A percentile compares a stretch with the other conserved stretches of the same genome.
Evolutionary conservation across 2,888 invertebrate genomes (phyloP).

Genomic region (Lasius fuliginosus): DNA sequence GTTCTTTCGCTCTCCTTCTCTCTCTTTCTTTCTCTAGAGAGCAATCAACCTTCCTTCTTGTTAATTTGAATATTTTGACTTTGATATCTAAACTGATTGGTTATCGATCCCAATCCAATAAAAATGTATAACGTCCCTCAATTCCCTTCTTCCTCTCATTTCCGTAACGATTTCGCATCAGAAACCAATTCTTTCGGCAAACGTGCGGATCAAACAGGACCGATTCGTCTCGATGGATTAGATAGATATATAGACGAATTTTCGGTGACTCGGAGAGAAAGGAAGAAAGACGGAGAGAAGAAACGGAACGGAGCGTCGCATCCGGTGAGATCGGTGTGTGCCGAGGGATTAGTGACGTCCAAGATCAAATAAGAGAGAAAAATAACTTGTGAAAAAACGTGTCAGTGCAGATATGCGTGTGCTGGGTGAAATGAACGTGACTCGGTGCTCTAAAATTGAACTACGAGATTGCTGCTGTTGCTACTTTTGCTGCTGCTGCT

Average conservation of each 20-base stretch:
- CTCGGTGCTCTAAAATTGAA: slow-evolving; percentile 67
- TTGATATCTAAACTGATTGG: not conserved
- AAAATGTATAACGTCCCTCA: slow-evolving; percentile 1
- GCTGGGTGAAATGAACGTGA: slow-evolving; percentile 73
- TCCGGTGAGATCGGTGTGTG: slow-evolving; percentile 18
- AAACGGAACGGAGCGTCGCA: not conserved
- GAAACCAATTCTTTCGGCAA: slow-evolving; percentile 33
- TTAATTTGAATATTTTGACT: slow-evolving; percentile 7
- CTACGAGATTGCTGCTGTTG: slow-evolving; percentile 61
- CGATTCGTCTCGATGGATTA: slow-evolving; percentile 24
- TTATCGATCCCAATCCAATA: slow-evolving; percentile 3
- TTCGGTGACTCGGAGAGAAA: slow-evolving; percentile 16
- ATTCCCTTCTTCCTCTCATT: not conserved
- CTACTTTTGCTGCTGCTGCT: slow-evolving; percentile 32
- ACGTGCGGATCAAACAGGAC: slow-evolving; percentile 48
- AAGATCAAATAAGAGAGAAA: slow-evolving; percentile 45
- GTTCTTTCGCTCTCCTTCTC: not conserved
- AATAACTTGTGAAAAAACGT: slow-evolving; percentile 59
- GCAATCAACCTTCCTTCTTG: not conserved
- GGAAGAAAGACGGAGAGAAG: slow-evolving; percentile 8
- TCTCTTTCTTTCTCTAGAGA: not conserved
- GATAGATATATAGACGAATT: slow-evolving; percentile 32
- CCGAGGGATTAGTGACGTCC: slow-evolving; percentile 43
- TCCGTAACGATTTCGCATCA: slow-evolving; percentile 16
- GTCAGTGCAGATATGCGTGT: slow-evolving; percentile 77